Percentiles rank a stretch among this genome's conserved stretches.
These are phyloP conservation scores for Typhlichthys subterraneus DNA, from an alignment of 2,797 vertebrate genomes.

Conservation along the genomic window DNA sequence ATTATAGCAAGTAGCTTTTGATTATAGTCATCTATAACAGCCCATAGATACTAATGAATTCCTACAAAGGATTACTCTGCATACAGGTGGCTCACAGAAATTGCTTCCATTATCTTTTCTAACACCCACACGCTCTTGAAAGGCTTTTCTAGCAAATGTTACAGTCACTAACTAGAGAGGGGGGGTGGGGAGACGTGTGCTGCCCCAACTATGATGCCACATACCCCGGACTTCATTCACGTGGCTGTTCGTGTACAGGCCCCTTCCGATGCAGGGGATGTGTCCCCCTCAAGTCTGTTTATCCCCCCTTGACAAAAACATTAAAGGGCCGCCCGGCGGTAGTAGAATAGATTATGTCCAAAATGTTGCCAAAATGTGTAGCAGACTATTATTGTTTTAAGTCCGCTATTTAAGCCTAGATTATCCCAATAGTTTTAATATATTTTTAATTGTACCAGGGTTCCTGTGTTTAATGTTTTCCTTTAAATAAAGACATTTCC, in stretches of 20 bases:
- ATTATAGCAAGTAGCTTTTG: conserved; percentile 54
- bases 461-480: no score
- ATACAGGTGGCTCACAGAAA: conserved; percentile 71
- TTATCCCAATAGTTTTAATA: no score
- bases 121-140: conserved; percentile 63
- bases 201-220: conserved; percentile 27
- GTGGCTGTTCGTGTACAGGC: conserved; percentile 50
- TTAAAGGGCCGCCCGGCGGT: no score
- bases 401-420: no score
- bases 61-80: conserved; percentile 67
- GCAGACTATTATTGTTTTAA: no score
- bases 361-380: no score
- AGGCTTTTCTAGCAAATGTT: conserved; percentile 66
- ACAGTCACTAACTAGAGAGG: conserved; percentile 62
- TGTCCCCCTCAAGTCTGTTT: no score
- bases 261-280: conserved; percentile 10
- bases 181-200: conserved; percentile 17
- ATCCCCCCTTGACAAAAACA: conserved; percentile 1
- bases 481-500: no score
- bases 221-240: conserved; percentile 55
- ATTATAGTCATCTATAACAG: conserved; percentile 54
- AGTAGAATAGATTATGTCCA: no score
- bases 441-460: conserved; percentile 33
- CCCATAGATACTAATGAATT: conserved; percentile 68
- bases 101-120: conserved; percentile 70